phyloP scores from a whole-genome alignment of 53 echinoderm and acorn worm species.

The Temnopleurus reevesii region DNA sequence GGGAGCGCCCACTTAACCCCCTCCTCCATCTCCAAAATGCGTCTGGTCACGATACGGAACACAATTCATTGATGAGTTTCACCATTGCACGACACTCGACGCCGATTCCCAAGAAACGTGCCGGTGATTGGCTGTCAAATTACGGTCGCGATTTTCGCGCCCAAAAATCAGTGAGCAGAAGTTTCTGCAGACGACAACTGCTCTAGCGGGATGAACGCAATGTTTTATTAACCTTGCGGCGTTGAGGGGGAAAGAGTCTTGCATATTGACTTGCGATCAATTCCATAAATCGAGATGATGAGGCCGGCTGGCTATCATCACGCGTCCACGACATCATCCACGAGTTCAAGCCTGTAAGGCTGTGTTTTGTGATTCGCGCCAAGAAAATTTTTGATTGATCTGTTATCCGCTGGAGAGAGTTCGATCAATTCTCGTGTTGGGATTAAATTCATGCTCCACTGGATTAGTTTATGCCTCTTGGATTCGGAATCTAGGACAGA shows the following conservation, averaged over 20 bases:
- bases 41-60: neutral
- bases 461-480: neutral
- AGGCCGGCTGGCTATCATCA: neutral
- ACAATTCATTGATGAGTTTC: neutral
- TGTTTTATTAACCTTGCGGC: constrained; percentile 55
- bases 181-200: neutral
- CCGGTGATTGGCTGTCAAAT: constrained; percentile 33
- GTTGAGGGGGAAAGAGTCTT: neutral
- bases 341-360: too few relatives aligned
- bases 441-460: neutral
- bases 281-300: neutral
- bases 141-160: constrained; percentile 23
- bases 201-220: neutral
- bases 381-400: constrained; percentile 39
- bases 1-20: too few relatives aligned
- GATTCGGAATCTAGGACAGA: neutral
- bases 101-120: neutral
- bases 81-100: constrained; percentile 1
- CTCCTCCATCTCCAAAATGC: neutral
- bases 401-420: neutral
- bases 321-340: neutral
- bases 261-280: constrained; percentile 29
- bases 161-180: neutral
- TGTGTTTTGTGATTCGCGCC: neutral
- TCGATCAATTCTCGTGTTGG: neutral